phyloP scores from a whole-genome alignment of 2,888 invertebrate species.

The Drosophila mimica region DNA sequence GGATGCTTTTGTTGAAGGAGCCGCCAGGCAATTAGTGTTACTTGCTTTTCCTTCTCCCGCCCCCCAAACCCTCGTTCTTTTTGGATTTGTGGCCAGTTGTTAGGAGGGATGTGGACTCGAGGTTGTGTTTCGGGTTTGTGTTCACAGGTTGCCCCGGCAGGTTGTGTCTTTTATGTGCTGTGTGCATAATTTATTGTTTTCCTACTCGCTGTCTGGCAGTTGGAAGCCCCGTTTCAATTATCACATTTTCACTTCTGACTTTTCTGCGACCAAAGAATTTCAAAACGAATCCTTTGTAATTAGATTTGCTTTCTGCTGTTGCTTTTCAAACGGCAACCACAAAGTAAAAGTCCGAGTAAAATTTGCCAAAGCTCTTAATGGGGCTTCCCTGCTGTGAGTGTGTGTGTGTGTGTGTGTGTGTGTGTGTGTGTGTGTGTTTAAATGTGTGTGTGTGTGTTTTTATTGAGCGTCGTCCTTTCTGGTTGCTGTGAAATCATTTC shows the following conservation, averaged over 20 bases:
- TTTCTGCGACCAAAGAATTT: slow-evolving; percentile 20
- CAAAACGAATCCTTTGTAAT: slow-evolving; percentile 58
- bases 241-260: slow-evolving; percentile 54
- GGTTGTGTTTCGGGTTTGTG: slow-evolving; percentile 35
- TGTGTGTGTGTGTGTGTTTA: slow-evolving; percentile 12
- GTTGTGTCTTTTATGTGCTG: slow-evolving; percentile 75
- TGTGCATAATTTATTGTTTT: slow-evolving; percentile 77
- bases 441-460: slow-evolving; percentile 22
- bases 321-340: slow-evolving; percentile 57
- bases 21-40: slow-evolving; percentile 70
- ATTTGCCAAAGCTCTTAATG: slow-evolving; percentile 48
- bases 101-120: slow-evolving; percentile 16
- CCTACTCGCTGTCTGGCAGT: slow-evolving; percentile 45
- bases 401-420: slow-evolving; percentile 9
- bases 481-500: slow-evolving; percentile 47
- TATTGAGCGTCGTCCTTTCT: slow-evolving; percentile 14
- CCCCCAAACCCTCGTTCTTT: background rate
- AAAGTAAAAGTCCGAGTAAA: slow-evolving; percentile 56
- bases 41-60: slow-evolving; percentile 16
- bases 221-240: slow-evolving; percentile 75
- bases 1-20: slow-evolving; percentile 49
- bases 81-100: slow-evolving; percentile 59
- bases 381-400: slow-evolving; percentile 72
- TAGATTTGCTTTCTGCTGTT: slow-evolving; percentile 54
- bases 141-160: slow-evolving; percentile 53